Evolutionary conservation across 2,888 invertebrate species (phyloP).

Genomic region (Neoascia interrupta): DNA sequence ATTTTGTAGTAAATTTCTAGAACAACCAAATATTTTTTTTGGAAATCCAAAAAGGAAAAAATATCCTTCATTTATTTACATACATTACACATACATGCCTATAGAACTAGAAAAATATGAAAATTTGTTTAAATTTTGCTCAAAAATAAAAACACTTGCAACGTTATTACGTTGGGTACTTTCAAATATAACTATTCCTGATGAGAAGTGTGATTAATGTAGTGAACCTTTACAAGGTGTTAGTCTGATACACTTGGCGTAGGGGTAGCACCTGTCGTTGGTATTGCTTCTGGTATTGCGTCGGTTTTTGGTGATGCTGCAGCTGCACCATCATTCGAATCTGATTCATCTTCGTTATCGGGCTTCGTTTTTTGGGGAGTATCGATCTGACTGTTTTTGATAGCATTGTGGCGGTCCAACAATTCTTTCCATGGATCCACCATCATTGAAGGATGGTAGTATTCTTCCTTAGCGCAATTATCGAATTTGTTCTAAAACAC

Average conservation of each 20-base stretch:
- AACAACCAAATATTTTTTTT: too few relatives aligned
- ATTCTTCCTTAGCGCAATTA: constrained; percentile 55
- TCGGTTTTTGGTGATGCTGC: not conserved
- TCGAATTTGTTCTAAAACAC: constrained; percentile 44
- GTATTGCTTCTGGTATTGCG: too few relatives aligned
- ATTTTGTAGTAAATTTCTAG: too few relatives aligned
- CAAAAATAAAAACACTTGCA: too few relatives aligned
- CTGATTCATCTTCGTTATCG: not conserved
- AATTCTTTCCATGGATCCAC: constrained; percentile 78
- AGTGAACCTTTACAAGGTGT: too few relatives aligned
- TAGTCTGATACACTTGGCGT: too few relatives aligned
- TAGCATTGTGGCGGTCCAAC: constrained; percentile 74
- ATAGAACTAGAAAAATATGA: constrained; percentile 53
- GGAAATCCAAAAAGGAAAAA: constrained; percentile 17
- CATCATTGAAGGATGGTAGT: constrained; percentile 77
- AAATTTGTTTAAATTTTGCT: constrained; percentile 54
- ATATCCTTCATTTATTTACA: constrained; percentile 45
- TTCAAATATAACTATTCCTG: too few relatives aligned
- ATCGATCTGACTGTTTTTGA: constrained; percentile 71
- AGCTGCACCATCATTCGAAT: not conserved
- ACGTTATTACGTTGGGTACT: too few relatives aligned
- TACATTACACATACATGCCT: constrained; percentile 3
- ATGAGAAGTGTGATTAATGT: too few relatives aligned
- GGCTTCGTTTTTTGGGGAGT: constrained; percentile 14
- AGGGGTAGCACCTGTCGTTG: too few relatives aligned